A percentile compares a stretch with the other conserved stretches of the same genome.
phyloP scores from a whole-genome alignment of 37 sponge, comb jelly and placozoan genomes.

The Agelas oroides region DNA sequence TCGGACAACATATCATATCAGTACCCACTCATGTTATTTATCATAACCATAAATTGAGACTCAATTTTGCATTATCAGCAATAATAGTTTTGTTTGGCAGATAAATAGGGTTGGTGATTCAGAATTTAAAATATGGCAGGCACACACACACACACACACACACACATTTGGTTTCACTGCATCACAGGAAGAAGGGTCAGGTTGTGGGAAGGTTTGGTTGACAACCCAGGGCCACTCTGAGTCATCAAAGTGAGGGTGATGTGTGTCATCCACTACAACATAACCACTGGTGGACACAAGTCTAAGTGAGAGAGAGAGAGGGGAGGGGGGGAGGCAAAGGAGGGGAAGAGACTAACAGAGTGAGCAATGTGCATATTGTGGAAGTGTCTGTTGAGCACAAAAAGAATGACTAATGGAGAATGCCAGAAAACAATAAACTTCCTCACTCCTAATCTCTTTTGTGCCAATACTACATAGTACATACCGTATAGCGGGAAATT shows the following conservation, averaged over 20 bases:
- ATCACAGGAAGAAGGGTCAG: slow-evolving; percentile 20
- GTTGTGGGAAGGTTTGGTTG: slow-evolving; percentile 21
- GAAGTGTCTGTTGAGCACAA: not conserved
- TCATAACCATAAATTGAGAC: too few relatives aligned
- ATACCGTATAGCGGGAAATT: too few relatives aligned
- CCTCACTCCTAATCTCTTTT: too few relatives aligned
- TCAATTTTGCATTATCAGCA: too few relatives aligned
- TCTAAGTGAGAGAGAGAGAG: slow-evolving; percentile 3
- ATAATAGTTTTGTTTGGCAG: too few relatives aligned
- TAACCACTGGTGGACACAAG: slow-evolving; percentile 70
- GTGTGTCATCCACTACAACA: slow-evolving; percentile 76
- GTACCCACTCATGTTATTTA: too few relatives aligned
- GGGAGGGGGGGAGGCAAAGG: not conserved
- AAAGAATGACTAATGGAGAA: not conserved
- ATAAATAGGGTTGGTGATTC: too few relatives aligned
- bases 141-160: too few relatives aligned
- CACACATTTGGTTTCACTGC: slow-evolving; percentile 6
- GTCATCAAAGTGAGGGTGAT: slow-evolving; percentile 63
- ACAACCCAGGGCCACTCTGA: slow-evolving; percentile 75
- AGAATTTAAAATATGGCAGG: too few relatives aligned
- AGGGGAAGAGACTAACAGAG: not conserved
- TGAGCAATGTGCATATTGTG: not conserved
- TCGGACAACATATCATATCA: too few relatives aligned
- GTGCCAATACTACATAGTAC: too few relatives aligned
- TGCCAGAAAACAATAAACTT: not conserved